Percentiles rank a stretch among this genome's conserved stretches.
Evolutionary conservation across 2,888 invertebrate species (phyloP).

Genomic region (Drosophila rubida): DNA sequence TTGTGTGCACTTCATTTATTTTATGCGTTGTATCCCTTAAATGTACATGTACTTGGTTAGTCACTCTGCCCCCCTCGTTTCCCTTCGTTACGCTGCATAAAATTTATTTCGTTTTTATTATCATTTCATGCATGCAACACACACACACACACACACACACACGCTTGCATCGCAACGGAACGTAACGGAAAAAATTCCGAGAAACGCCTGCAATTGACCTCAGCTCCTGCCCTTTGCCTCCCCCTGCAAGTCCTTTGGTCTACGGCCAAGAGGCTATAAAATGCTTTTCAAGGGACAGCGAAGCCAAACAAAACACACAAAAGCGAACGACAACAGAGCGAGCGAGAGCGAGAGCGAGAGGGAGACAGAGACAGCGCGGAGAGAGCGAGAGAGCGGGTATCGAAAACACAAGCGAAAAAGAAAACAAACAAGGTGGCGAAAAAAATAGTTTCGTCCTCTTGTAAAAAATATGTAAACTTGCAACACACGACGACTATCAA

Average conservation of each 20-base stretch:
- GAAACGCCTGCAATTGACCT: conserved; percentile 77
- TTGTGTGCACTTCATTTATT: conserved; percentile 73
- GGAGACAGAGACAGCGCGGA: neutral
- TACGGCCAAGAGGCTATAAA: conserved; percentile 57
- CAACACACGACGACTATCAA: conserved; percentile 49
- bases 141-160: conserved; percentile 9
- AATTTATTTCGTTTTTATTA: conserved; percentile 79
- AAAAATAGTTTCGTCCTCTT: conserved; percentile 66
- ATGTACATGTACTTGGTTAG: conserved; percentile 76
- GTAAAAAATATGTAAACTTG: conserved; percentile 70
- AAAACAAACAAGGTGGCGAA: conserved; percentile 26
- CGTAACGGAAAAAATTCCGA: conserved; percentile 71
- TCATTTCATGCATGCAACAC: conserved; percentile 67
- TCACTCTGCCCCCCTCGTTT: conserved; percentile 42
- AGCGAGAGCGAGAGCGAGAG: conserved; percentile 3
- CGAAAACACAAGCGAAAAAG: conserved; percentile 10
- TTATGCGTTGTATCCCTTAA: conserved; percentile 74
- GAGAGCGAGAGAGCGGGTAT: neutral
- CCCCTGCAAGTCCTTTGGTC: neutral
- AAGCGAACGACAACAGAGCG: too few relatives aligned
- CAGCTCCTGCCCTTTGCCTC: neutral
- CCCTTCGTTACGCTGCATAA: conserved; percentile 66
- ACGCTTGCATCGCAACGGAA: conserved; percentile 40
- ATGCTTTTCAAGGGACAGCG: conserved; percentile 63
- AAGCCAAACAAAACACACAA: conserved; percentile 34